phyloP scores from a whole-genome alignment of 2,113 vertebrate genomes.

The Ammodytes marinus region DNA sequence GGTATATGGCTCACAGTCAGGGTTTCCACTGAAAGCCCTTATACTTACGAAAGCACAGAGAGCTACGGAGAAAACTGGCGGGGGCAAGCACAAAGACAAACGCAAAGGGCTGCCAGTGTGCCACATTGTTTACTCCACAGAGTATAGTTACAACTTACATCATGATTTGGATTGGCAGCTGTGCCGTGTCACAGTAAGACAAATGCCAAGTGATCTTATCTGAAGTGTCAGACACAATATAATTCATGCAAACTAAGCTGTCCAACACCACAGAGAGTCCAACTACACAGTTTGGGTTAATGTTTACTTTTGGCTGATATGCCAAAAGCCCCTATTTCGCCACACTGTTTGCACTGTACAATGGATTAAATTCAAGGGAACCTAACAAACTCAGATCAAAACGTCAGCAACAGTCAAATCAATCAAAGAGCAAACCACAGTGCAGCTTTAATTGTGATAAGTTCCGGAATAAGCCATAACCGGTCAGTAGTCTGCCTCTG shows the following conservation, averaged over 20 bases:
- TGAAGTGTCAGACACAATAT: background rate
- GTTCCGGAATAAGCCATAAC: background rate
- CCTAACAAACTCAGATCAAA: background rate
- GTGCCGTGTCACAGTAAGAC: background rate
- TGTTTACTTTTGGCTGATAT: background rate
- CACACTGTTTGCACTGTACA: constrained; percentile 13
- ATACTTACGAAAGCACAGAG: constrained; percentile 20
- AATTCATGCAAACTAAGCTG: background rate
- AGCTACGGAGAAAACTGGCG: constrained; percentile 7
- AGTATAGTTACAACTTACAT: background rate
- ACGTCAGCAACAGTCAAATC: background rate
- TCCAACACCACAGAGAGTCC: background rate
- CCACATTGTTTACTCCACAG: constrained; percentile 23
- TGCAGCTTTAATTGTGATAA: background rate
- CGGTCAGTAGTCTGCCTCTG: background rate
- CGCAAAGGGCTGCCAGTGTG: constrained; percentile 14
- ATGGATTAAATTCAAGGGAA: background rate
- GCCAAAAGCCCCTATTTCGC: constrained; percentile 19
- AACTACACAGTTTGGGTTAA: background rate
- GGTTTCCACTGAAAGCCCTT: constrained; percentile 44
- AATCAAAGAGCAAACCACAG: background rate
- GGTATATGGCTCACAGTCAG: constrained; percentile 49
- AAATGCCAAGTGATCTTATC: background rate
- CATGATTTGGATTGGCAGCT: background rate
- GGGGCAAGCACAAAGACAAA: constrained; percentile 36